Evolutionary conservation across 2,888 invertebrate genomes (phyloP).

Genomic region (Chouioia cunea): DNA sequence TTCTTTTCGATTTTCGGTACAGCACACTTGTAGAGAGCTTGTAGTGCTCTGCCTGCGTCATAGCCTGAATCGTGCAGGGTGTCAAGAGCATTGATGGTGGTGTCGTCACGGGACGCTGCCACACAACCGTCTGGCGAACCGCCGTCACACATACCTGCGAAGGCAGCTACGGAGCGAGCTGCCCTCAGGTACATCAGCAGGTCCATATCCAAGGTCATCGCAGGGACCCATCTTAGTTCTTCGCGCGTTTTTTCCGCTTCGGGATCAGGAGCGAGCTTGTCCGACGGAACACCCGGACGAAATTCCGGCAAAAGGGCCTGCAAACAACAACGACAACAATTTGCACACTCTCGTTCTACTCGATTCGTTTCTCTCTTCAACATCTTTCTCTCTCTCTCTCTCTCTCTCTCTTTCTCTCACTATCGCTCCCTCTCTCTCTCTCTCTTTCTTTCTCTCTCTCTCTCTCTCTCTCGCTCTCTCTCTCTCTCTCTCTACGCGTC

Average conservation of each 20-base stretch:
- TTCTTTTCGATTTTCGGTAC: slow-evolving; percentile 98
- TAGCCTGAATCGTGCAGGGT: slow-evolving; percentile 96
- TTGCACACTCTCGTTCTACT: too few species aligned
- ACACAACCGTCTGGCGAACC: slow-evolving; percentile 96
- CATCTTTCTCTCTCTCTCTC: too few species aligned
- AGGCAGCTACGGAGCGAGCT: slow-evolving; percentile 97
- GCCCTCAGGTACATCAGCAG: slow-evolving; percentile 97
- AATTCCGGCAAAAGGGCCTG: slow-evolving; percentile 77
- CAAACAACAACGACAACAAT: slow-evolving; percentile 62
- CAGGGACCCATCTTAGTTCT: slow-evolving; percentile 94
- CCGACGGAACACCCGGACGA: slow-evolving; percentile 67
- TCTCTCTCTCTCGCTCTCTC: too few species aligned
- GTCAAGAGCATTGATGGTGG: slow-evolving; percentile 96
- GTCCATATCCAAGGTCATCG: slow-evolving; percentile 93
- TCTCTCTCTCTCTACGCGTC: too few species aligned
- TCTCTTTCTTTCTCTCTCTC: too few species aligned
- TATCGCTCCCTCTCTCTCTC: too few species aligned
- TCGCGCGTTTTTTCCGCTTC: slow-evolving; percentile 77
- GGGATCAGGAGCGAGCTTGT: slow-evolving; percentile 69
- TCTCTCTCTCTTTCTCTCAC: too few species aligned
- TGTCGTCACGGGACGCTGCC: slow-evolving; percentile 96
- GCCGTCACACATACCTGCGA: slow-evolving; percentile 99
- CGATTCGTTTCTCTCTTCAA: too few species aligned
- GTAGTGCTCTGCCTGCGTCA: slow-evolving; percentile 95
- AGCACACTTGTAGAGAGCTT: slow-evolving; percentile 96